These are phyloP conservation scores for Drosophila nannoptera DNA, from an alignment of 1,140 invertebrate genomes.

Conservation along the genomic window DNA sequence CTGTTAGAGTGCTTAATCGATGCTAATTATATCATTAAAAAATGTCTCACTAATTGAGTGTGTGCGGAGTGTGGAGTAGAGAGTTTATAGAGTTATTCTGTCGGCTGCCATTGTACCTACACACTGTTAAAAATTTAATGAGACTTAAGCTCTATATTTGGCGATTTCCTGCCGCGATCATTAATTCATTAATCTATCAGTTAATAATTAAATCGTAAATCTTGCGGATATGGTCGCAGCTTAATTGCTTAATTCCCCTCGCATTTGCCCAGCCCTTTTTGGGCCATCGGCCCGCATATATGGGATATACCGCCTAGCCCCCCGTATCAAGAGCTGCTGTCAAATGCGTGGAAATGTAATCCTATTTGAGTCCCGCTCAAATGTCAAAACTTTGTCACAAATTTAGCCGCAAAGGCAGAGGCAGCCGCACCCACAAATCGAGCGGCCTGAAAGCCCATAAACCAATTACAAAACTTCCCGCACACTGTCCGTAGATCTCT, in stretches of 20 bases:
- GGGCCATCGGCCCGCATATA: slow-evolving; percentile 41
- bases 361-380: slow-evolving; percentile 54
- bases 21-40: slow-evolving; percentile 30
- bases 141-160: neutral
- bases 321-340: too few relatives aligned
- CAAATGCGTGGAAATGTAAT: slow-evolving; percentile 50
- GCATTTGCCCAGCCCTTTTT: slow-evolving; percentile 43
- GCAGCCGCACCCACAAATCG: slow-evolving; percentile 49
- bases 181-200: slow-evolving; percentile 10
- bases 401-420: slow-evolving; percentile 31
- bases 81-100: neutral
- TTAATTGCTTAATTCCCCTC: slow-evolving; percentile 40
- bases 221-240: slow-evolving; percentile 22
- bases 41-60: slow-evolving; percentile 30
- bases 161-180: slow-evolving; percentile 6
- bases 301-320: slow-evolving; percentile 27
- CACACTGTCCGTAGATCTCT: slow-evolving; percentile 5
- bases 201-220: slow-evolving; percentile 8
- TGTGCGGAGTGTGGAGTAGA: neutral
- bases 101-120: too few relatives aligned
- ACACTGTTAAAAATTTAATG: neutral
- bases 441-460: slow-evolving; percentile 51
- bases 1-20: slow-evolving; percentile 31
- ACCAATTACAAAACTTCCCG: slow-evolving; percentile 66
- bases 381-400: slow-evolving; percentile 49